These are phyloP conservation scores for Corythornis madagascariensis DNA, from an alignment of 2,113 vertebrate genomes.

Conservation along the genomic window DNA sequence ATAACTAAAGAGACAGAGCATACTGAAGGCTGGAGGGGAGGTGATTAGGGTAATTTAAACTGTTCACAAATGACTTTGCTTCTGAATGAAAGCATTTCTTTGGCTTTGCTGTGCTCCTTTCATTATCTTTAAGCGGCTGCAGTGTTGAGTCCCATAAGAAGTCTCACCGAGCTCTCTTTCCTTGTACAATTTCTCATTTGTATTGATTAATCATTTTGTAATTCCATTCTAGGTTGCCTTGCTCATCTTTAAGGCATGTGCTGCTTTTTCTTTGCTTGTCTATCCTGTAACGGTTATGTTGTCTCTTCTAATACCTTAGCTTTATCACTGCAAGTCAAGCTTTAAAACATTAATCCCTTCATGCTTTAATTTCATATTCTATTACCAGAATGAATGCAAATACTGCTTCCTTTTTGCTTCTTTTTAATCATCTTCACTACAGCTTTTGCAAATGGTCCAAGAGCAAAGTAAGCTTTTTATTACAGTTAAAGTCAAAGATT, in stretches of 20 bases:
- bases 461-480: constrained; percentile 70
- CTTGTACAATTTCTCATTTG: constrained; percentile 81
- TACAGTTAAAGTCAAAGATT: constrained; percentile 58
- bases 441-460: constrained; percentile 72
- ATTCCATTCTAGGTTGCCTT: constrained; percentile 84
- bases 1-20: constrained; percentile 81
- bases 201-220: constrained; percentile 92
- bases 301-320: constrained; percentile 81
- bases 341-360: constrained; percentile 84
- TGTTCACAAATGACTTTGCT: constrained; percentile 83
- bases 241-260: constrained; percentile 84
- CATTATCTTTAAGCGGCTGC: constrained; percentile 79
- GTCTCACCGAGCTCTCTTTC: constrained; percentile 79
- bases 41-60: constrained; percentile 86
- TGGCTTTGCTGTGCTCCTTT: constrained; percentile 75
- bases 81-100: constrained; percentile 80
- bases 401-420: constrained; percentile 71
- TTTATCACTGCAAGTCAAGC: constrained; percentile 83
- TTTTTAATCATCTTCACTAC: constrained; percentile 77
- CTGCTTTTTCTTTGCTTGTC: constrained; percentile 82
- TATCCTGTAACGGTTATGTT: constrained; percentile 80
- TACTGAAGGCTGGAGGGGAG: constrained; percentile 81
- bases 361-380: constrained; percentile 86
- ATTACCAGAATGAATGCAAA: constrained; percentile 82
- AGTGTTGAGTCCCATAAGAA: constrained; percentile 76